Evolutionary conservation across 2,797 vertebrate genomes (phyloP).

Genomic region (Staurois parvus): DNA sequence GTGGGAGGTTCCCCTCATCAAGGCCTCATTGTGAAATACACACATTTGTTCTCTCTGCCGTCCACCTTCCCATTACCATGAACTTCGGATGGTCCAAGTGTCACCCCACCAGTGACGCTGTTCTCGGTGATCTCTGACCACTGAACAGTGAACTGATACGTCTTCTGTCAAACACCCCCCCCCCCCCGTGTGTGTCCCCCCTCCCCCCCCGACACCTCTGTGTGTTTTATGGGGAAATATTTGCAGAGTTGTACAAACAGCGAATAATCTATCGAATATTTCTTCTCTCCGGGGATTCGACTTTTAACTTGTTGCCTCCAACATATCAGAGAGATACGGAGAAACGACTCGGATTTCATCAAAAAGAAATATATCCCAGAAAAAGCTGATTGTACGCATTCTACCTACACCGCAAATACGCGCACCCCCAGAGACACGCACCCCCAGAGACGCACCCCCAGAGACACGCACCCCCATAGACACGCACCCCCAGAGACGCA

Average conservation of each 20-base stretch:
- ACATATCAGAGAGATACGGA: not conserved
- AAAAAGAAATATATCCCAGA: too few species aligned
- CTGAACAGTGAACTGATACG: not conserved
- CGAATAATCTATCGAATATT: not conserved
- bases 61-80: not conserved
- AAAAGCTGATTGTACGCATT: too few species aligned
- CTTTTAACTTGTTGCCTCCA: too few species aligned
- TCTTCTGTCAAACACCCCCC: not conserved
- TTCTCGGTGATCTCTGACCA: not conserved
- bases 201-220: not conserved
- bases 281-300: not conserved
- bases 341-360: too few species aligned
- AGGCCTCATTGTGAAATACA: not conserved
- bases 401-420: too few species aligned
- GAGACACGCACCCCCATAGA: too few species aligned
- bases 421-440: too few species aligned
- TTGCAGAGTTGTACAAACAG: not conserved
- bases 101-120: not conserved
- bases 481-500: too few species aligned
- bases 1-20: too few species aligned
- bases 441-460: too few species aligned
- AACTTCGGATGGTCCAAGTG: not conserved
- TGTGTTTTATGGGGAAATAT: constrained; percentile 3
- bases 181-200: too few species aligned
- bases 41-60: not conserved